phyloP scores from a whole-genome alignment of 64 coral and sea anemone species.

The Actinia tenebrosa region DNA sequence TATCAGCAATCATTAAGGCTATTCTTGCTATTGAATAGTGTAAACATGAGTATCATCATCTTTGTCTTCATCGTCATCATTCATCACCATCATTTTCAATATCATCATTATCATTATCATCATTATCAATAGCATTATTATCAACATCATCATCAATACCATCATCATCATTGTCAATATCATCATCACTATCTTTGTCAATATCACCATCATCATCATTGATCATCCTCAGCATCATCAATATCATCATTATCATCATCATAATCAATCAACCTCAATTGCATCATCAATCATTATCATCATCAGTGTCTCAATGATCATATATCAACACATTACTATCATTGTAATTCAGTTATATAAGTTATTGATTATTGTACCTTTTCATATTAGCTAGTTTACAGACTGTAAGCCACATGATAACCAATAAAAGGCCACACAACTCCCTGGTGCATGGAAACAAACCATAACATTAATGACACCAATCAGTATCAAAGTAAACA shows the following conservation, averaged over 20 bases:
- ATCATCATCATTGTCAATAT: no score
- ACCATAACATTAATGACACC: no score
- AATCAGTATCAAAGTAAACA: no score
- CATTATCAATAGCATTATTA: not conserved
- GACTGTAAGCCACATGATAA: constrained; percentile 38
- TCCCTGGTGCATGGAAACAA: constrained; percentile 13
- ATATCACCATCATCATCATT: not conserved
- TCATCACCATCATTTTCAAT: not conserved
- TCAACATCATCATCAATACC: no score
- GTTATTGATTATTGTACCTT: constrained; percentile 15
- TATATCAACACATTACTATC: no score
- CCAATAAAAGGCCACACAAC: constrained; percentile 37
- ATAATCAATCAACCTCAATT: not conserved
- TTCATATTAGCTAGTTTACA: constrained; percentile 23
- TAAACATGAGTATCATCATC: no score
- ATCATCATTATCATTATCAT: not conserved
- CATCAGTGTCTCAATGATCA: no score
- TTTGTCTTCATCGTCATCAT: not conserved
- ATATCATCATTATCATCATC: not conserved
- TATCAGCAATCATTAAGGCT: no score
- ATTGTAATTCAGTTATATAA: no score
- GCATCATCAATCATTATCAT: not conserved
- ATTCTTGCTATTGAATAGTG: no score
- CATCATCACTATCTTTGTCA: no score
- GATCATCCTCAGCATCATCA: not conserved